Base-by-base conservation (phyloP, 2,797 vertebrate species). In the Nyctalus aviator region DNA sequence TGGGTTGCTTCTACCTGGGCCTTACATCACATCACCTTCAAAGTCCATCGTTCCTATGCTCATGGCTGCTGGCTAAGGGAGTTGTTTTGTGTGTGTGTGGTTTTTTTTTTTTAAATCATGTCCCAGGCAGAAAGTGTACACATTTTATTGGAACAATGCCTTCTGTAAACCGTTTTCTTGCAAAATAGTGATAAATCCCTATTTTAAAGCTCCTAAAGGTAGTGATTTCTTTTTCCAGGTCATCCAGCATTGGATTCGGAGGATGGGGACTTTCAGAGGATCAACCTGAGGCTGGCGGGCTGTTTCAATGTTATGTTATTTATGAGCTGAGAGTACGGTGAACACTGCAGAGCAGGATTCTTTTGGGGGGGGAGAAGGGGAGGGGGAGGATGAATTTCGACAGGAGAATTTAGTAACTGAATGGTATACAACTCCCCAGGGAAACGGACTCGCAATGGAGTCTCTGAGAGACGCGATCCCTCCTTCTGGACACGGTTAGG, bases 51-150 rank as follows among this genome's bases (percentile, higher is more conserved):
- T 94, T 97, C 97, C 97, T 97, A 97, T 79, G 88, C 96, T 95
- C 97, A 96, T 95, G 96, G 97, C 97, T 98, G 97, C 96, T 97
- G 97, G 96, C 97, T 97, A 97, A 94, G 97, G 97, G 95, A 98
- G 96, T 69, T 66, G 11, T 48, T 94, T 85, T 76, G 15, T 64
- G 66, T 35, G 48, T 57, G 71, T 66, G 32, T n/a, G 55, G 35
- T 66, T 57, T 72, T 35, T 93, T 20, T 93, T 66, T 44, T 93
- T 21, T 92, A 68, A 96, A 90, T 94, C 94, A 95, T 73, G 97
- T 89, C 97, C 93, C 87, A 93, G 94, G 95, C 95, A 95, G 57
- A 96, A 64, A 94, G 83, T 90, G 57, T 95, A 93, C 50, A 32
- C 77, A 59, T 97, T 97, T 97, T 84, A 92, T 95, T 96, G 96